A percentile compares a stretch with the other conserved stretches of the same genome.
Evolutionary conservation across 1,140 invertebrate genomes (phyloP).

Genomic region (Nymphalis io): DNA sequence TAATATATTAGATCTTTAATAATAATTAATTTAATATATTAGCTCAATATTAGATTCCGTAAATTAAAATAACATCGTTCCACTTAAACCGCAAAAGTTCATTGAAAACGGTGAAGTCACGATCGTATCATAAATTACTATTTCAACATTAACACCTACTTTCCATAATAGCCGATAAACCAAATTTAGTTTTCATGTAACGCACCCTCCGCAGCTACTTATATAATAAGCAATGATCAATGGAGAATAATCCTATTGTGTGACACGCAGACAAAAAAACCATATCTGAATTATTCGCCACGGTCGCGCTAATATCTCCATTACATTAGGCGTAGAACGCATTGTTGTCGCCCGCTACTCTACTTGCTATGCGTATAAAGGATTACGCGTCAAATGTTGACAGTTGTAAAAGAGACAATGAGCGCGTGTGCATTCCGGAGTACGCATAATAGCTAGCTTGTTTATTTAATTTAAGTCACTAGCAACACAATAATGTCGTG

Average conservation of each 20-base stretch:
- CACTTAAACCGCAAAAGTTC: conserved; percentile 54
- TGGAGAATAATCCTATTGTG: conserved; percentile 80
- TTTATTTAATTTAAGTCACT: conserved; percentile 79
- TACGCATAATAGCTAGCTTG: conserved; percentile 69
- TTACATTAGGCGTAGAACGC: conserved; percentile 65
- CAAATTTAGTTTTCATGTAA: conserved; percentile 81
- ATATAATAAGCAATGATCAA: conserved; percentile 80
- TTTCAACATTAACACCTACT: conserved; percentile 79
- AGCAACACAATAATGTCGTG: conserved; percentile 73
- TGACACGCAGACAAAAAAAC: conserved; percentile 72
- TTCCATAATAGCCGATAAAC: conserved; percentile 81
- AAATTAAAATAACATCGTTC: conserved; percentile 23
- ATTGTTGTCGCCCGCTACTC: conserved; percentile 52
- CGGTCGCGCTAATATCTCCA: conserved; percentile 77
- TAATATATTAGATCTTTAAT: neutral
- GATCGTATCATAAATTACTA: conserved; percentile 73
- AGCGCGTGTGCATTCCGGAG: conserved; percentile 57
- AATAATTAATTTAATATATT: neutral
- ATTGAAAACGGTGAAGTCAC: conserved; percentile 71
- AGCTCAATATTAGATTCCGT: conserved; percentile 4
- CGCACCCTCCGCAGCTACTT: conserved; percentile 76
- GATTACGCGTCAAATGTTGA: conserved; percentile 72
- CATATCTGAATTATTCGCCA: conserved; percentile 78
- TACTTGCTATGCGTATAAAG: conserved; percentile 47
- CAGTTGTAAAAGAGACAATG: conserved; percentile 74